A percentile compares a stretch with the other conserved stretches of the same genome.
phyloP scores from a whole-genome alignment of 2,888 invertebrate genomes.

The Pilophorus perplexus region DNA sequence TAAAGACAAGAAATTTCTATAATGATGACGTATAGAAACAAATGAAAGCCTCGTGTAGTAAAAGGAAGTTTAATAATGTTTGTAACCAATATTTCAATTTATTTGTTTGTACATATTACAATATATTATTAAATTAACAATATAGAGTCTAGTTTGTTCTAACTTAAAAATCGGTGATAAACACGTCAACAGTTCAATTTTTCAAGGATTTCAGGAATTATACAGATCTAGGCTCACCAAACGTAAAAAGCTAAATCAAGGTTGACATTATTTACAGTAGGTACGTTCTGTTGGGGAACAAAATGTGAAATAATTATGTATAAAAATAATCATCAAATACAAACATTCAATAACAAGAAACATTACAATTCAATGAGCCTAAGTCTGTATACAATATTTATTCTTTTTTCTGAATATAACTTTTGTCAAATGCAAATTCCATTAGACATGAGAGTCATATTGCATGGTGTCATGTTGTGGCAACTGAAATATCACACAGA shows the following conservation, averaged over 20 bases:
- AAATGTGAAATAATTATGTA: conserved; percentile 27
- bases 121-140: conserved; percentile 48
- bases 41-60: conserved; percentile 36
- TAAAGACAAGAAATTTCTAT: conserved; percentile 33
- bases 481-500: conserved; percentile 44
- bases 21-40: conserved; percentile 24
- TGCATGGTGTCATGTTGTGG: conserved; percentile 43
- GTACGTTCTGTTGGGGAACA: conserved; percentile 29
- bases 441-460: conserved; percentile 39
- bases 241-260: conserved; percentile 14
- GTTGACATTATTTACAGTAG: conserved; percentile 29
- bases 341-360: conserved; percentile 34
- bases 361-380: conserved; percentile 27
- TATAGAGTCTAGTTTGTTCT: conserved; percentile 41
- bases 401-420: conserved; percentile 35
- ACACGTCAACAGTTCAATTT: conserved; percentile 25
- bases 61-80: conserved; percentile 39
- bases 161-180: conserved; percentile 35
- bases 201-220: conserved; percentile 18
- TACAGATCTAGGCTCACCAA: conserved; percentile 33
- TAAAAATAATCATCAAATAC: conserved; percentile 34
- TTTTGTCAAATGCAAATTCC: conserved; percentile 33
- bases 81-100: conserved; percentile 44
- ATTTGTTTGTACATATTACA: conserved; percentile 48
- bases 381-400: too few species aligned